Evolutionary conservation across 2,888 invertebrate genomes (phyloP), one percentile per base, ranked within the genome.

Genomic region (Oeneis ivallda): DNA sequence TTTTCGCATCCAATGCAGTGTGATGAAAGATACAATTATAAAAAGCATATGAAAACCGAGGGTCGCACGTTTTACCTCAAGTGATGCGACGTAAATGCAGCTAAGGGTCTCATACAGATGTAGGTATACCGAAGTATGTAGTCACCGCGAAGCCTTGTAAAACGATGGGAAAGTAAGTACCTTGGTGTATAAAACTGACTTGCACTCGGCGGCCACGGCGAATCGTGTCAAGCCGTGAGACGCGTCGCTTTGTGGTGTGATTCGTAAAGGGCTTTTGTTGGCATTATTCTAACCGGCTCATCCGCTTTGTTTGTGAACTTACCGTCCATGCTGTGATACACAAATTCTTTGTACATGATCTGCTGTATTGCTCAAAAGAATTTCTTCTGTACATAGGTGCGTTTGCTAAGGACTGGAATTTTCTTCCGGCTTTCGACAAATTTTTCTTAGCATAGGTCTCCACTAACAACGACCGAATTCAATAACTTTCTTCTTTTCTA

Each of bases 281-380:
- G 26, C 34, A 39, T 59, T 59, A 58, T 52, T 37, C 75, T 76
- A 72, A 32, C 37, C 39, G 52, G 41, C 32, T 74, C 79, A 67
- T 79, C 74, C 82, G 76, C 56, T 56, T 56, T 56, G 56, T 56
- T 41, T 54, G 53, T 37, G 37, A 15, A 53, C 45, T 39, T n/a
- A n/a, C 19, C 56, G 41, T 56, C 39, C n/a, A 56, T 41, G 13
- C 56, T 13, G 39, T 19, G 17, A 17, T 41, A 41, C 39, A 56
- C 19, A 19, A 54, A 19, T 39, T 56, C 39, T 56, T 13, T 13
- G 7, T 13, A 45, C 45, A 45, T 49, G 17, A 6, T 9, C 37
- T 37, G 7, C 8, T 7, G 37, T 37, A 37, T 2, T 37, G 0
- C 7, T 8, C 1, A 13, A 43, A 43, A 43, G 1, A 43, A 7